Evolutionary conservation across 2,113 vertebrate species (phyloP), one percentile per base, ranked within the genome.

Genomic region (Cyphomyrus discorhynchus): DNA sequence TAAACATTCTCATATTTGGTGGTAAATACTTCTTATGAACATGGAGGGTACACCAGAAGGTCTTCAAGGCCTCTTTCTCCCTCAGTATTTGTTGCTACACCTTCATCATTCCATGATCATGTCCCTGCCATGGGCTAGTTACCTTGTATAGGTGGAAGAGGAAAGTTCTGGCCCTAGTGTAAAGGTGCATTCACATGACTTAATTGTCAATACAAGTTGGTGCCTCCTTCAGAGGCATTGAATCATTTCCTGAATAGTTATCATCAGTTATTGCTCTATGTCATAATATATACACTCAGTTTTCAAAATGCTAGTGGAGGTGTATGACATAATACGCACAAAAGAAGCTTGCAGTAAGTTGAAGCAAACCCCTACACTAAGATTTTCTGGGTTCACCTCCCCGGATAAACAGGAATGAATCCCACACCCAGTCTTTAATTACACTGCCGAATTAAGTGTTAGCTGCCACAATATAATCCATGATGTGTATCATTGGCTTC

Each of bases 361-460:
- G 74, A 42, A 80, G 31, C 74, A 80, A 80, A 42, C 15, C 35
- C 35, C 35, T 70, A 82, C 45, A 47, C 39, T 24, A 4, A 24
- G 15, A 84, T 21, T 45, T 84, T 42, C 27, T 35, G 50, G 85
- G 39, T 88, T 35, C 62, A 13, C 77, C 42, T 56, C 82, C 89
- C 52, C 53, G 3, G 7, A 85, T 35, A 42, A 84, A 89, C 35
- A 11, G 92, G 93, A 94, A 93, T 94, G 93, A 91, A 94, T 94
- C 94, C 93, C 93, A 92, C 91, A 91, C 91, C 93, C 93, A 95
- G 92, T 94, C 95, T 95, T 95, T 95, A 95, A 96, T 96, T 95
- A 96, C 94, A 94, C 89, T 93, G 95, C 95, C 93, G 94, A 95
- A 94, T 94, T 92, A 95, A 94, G 94, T 94, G 94, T 92, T 95